Evolutionary conservation across 2,888 invertebrate species (phyloP).

Genomic region (Amiota minor): DNA sequence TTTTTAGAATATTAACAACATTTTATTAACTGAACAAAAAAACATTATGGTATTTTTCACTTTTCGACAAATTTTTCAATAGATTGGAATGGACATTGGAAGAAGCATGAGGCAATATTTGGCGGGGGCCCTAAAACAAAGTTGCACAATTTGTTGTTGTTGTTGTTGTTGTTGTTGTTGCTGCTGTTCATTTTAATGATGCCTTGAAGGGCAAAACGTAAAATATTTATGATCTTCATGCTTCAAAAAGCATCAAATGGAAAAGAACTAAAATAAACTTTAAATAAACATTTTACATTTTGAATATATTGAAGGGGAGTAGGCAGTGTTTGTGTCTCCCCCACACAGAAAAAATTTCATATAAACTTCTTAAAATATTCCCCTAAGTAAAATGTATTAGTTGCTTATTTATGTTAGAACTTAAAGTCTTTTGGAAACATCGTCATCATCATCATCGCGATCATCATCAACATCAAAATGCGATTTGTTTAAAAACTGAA

Average conservation of each 20-base stretch:
- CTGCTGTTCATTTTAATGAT: not conserved
- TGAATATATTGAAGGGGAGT: not conserved
- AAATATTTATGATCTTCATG: conserved; percentile 13
- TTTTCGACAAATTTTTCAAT: not conserved
- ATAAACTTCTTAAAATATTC: too few relatives aligned
- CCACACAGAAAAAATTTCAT: too few relatives aligned
- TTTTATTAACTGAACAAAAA: too few relatives aligned
- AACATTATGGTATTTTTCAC: not conserved
- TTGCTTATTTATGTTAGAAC: too few relatives aligned
- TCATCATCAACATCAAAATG: too few relatives aligned
- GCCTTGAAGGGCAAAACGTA: conserved; percentile 1
- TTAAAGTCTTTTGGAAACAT: too few relatives aligned
- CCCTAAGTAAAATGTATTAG: too few relatives aligned
- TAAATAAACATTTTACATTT: not conserved
- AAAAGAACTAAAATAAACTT: not conserved
- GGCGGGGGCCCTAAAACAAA: not conserved
- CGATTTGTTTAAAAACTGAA: too few relatives aligned
- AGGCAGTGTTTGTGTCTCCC: too few relatives aligned
- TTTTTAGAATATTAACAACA: too few relatives aligned
- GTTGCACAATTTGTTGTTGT: not conserved
- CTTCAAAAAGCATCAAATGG: too few relatives aligned
- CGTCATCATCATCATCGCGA: too few relatives aligned
- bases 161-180: not conserved
- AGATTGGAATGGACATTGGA: not conserved
- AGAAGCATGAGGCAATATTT: conserved; percentile 17